Evolutionary conservation across 2,888 invertebrate genomes (phyloP).

Genomic region (Lasioglossum vierecki): DNA sequence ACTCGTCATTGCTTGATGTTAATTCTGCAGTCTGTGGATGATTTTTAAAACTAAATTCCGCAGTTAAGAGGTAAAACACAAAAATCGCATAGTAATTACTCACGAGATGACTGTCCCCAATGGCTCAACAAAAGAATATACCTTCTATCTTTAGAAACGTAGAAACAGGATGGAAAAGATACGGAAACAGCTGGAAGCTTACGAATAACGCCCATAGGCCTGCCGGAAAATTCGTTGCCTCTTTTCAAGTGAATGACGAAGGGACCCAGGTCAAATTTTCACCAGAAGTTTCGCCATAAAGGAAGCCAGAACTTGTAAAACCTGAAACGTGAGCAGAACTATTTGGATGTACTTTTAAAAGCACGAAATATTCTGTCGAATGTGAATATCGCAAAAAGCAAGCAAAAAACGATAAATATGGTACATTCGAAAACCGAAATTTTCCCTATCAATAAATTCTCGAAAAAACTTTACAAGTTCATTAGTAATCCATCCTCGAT

Average conservation of each 20-base stretch:
- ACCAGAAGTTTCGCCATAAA: conserved; percentile 1
- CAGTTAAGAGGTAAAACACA: too few species aligned
- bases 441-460: not conserved
- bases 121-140: not conserved
- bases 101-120: not conserved
- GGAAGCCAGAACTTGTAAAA: not conserved
- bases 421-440: not conserved
- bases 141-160: not conserved
- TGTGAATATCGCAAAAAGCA: not conserved
- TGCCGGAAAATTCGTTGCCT: not conserved
- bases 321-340: not conserved
- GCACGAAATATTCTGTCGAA: not conserved
- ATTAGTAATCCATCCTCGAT: not conserved
- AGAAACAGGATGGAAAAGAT: not conserved
- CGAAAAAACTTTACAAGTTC: not conserved
- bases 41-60: too few species aligned
- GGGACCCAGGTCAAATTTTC: conserved; percentile 9
- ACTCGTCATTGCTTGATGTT: too few species aligned
- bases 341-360: not conserved
- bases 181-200: not conserved
- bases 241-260: not conserved
- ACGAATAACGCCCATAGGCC: not conserved
- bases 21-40: too few species aligned
- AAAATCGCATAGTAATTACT: not conserved
- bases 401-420: not conserved